phyloP scores from a whole-genome alignment of 2,113 vertebrate species.

The Cyprinodon brontotheroides region DNA sequence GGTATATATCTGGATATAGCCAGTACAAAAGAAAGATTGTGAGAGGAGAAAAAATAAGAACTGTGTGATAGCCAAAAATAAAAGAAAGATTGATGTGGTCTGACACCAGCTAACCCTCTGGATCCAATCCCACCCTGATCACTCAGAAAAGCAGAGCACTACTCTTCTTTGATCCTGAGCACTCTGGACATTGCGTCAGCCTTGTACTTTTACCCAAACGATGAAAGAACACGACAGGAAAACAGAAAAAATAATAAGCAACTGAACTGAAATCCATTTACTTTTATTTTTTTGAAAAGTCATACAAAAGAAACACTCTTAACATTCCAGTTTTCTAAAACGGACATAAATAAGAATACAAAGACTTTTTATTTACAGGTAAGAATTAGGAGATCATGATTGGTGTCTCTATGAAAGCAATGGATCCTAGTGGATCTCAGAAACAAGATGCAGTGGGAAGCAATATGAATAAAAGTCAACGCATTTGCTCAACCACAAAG shows the following conservation, averaged over 20 bases:
- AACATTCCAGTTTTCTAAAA: neutral
- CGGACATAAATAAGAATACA: too few species aligned
- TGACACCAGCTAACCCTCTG: conserved; percentile 65
- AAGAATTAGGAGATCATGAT: conserved; percentile 45
- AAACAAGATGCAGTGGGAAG: neutral
- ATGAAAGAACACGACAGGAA: conserved; percentile 36
- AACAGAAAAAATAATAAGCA: conserved; percentile 42
- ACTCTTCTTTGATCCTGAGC: conserved; percentile 76
- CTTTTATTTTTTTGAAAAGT: neutral
- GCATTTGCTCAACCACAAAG: too few species aligned
- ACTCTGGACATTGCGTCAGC: conserved; percentile 79
- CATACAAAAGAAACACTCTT: too few species aligned
- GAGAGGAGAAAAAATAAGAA: conserved; percentile 25
- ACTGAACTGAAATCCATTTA: conserved; percentile 30
- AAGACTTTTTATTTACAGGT: neutral
- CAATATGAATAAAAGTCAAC: too few species aligned
- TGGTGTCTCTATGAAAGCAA: conserved; percentile 44
- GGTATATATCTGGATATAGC: conserved; percentile 31
- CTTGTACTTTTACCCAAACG: conserved; percentile 61
- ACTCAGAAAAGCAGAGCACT: conserved; percentile 56
- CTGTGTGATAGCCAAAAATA: conserved; percentile 22
- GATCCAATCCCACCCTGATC: conserved; percentile 63
- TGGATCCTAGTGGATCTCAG: conserved; percentile 29
- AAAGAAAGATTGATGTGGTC: conserved; percentile 38
- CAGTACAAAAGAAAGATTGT: conserved; percentile 17